Base-by-base conservation (phyloP, 2,797 vertebrate genomes). In the Ciconia nigra region DNA sequence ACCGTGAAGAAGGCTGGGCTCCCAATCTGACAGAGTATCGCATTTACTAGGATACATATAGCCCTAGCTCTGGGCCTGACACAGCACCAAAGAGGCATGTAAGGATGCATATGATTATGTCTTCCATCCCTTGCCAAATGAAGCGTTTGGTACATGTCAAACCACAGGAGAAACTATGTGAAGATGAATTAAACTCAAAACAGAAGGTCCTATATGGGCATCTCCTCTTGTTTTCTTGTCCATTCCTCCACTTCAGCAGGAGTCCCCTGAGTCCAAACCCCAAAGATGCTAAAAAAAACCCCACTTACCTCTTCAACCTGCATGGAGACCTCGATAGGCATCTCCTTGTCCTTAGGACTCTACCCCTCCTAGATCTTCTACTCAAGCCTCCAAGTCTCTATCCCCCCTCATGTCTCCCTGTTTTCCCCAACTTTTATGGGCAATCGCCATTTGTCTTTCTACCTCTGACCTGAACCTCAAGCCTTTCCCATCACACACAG, bases 341-440 rank as follows among this genome's bases (percentile, higher is more conserved):
- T 25, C 17, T 69, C 21, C 29, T 20, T 61, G 26, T 51, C 51
- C 39, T 59, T 41, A 51, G 61, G 49, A 65, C 17, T 72, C 46
- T 66, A 9, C 3, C 11, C 11, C n/a, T 66, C n/a, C 29, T 39
- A 70, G 51, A 85, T 74, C 41, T 71, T 94, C 29, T 41, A 62
- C 26, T 87, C 51, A 82, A 85, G 21, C 21, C 47, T 70, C 55
- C 28, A 66, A 42, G 9, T 39, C 37, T 79, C n/a, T 18, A 26
- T 22, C 11, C 11, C 4, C 3, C 1, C 2, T 79, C 58, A 46
- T 1, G 5, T 65, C 57, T 74, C 22, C 24, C 20, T 2, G 1
- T 52, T 58, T 15, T 39, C 17, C 15, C 15, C 44, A 47, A 11
- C 11, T 81, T 81, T 69, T 25, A 79, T 17, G 9, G n/a, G 13